Percentiles rank a stretch among this genome's conserved stretches.
phyloP scores from a whole-genome alignment of 2,888 invertebrate species.

The Rhagonycha fulva region DNA sequence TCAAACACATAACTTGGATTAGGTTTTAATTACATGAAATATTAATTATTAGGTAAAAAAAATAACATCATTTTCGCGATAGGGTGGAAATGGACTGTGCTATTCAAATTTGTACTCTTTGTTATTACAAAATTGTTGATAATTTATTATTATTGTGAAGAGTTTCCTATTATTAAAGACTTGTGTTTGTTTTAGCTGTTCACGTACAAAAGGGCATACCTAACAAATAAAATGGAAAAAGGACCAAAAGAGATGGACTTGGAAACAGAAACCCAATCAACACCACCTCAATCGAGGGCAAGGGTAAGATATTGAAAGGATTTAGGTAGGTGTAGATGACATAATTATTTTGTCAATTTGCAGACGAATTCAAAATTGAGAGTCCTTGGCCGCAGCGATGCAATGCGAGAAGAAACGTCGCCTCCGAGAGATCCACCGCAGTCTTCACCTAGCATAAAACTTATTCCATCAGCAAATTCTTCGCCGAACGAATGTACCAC shows the following conservation, averaged over 20 bases:
- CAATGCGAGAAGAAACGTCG: constrained; percentile 82
- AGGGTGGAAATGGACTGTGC: no score
- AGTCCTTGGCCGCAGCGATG: constrained; percentile 86
- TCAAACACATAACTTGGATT: no score
- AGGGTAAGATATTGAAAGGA: constrained; percentile 29
- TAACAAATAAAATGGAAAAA: constrained; percentile 46
- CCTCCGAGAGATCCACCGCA: constrained; percentile 58
- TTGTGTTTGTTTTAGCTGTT: constrained; percentile 12
- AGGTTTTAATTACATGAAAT: no score
- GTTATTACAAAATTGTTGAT: no score
- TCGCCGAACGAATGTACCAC: constrained; percentile 20
- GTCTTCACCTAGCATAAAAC: constrained; percentile 51
- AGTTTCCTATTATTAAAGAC: background rate
- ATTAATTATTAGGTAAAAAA: no score
- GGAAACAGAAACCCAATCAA: constrained; percentile 38
- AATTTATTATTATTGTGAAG: no score
- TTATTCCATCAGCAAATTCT: constrained; percentile 44
- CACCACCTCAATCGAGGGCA: constrained; percentile 34
- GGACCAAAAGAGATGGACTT: constrained; percentile 45
- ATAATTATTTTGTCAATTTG: constrained; percentile 31
- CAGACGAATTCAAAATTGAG: constrained; percentile 77
- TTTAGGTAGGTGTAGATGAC: background rate
- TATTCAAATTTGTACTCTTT: no score
- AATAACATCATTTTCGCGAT: no score
- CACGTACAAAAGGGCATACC: constrained; percentile 31